Evolutionary conservation across 2,113 vertebrate genomes (phyloP).

Genomic region (Atherinomorus stipes): DNA sequence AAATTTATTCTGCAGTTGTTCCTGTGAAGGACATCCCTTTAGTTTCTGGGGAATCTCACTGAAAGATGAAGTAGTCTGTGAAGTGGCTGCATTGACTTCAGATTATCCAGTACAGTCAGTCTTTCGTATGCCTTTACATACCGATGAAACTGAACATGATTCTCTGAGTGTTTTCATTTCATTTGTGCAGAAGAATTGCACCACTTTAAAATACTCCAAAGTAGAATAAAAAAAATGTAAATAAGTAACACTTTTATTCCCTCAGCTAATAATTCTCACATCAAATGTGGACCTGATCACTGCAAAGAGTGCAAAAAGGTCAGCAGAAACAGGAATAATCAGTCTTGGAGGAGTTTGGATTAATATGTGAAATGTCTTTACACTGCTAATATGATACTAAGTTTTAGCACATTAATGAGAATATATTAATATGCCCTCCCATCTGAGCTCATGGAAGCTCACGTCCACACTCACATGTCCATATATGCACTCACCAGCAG

Average conservation of each 20-base stretch:
- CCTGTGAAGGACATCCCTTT: not conserved
- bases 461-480: slow-evolving; percentile 26
- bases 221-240: not conserved
- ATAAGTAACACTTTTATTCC: not conserved
- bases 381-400: slow-evolving; percentile 48
- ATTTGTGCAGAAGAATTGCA: slow-evolving; percentile 3
- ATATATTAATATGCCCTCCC: slow-evolving; percentile 15
- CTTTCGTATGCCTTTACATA: not conserved
- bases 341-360: not conserved
- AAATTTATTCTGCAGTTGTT: not conserved
- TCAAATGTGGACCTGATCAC: slow-evolving; percentile 3
- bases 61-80: too few species aligned
- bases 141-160: too few species aligned
- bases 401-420: slow-evolving; percentile 51
- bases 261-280: not conserved
- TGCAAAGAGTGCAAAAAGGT: not conserved
- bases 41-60: too few species aligned
- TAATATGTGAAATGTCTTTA: slow-evolving; percentile 29
- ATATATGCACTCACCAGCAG: slow-evolving; percentile 39
- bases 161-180: too few species aligned
- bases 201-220: slow-evolving; percentile 2
- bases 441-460: slow-evolving; percentile 58
- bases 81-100: too few species aligned
- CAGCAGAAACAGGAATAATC: not conserved
- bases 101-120: too few species aligned